Conservation (phyloP, 2,113 vertebrate genomes). For the Poecilia latipinna region DNA sequence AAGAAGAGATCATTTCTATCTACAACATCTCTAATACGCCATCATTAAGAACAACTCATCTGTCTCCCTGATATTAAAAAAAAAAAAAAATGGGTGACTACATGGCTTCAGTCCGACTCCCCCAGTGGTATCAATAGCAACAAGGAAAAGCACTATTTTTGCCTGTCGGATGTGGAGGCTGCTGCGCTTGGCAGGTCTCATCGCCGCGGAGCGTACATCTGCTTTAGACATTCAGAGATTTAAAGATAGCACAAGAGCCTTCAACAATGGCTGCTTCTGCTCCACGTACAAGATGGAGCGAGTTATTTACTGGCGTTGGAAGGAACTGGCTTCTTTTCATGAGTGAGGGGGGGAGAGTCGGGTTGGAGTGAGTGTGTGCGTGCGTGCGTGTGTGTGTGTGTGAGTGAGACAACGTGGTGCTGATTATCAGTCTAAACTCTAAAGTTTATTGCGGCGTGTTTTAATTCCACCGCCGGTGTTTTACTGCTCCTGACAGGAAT, state of each 20-base stretch:
- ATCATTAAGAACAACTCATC: background rate
- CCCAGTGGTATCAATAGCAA: constrained; percentile 21
- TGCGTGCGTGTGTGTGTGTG: no score
- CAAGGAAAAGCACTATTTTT: constrained; percentile 7
- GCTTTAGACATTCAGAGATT: constrained; percentile 13
- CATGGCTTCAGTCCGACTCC: constrained; percentile 10
- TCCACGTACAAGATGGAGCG: background rate
- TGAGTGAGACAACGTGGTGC: background rate
- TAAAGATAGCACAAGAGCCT: constrained; percentile 29
- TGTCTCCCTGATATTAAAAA: background rate
- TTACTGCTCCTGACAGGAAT: constrained; percentile 34
- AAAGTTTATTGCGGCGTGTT: background rate
- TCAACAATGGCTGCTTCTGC: constrained; percentile 8
- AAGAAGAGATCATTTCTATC: no score
- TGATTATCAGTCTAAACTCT: constrained; percentile 1
- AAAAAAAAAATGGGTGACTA: background rate
- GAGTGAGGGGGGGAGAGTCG: no score
- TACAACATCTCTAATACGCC: no score
- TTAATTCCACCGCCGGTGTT: constrained; percentile 17
- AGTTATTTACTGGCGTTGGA: background rate
- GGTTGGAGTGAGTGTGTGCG: no score
- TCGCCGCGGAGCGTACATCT: constrained; percentile 17
- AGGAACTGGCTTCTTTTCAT: background rate
- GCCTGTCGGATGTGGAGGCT: constrained; percentile 10
- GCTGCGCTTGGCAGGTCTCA: constrained; percentile 8